Evolutionary conservation across 2,888 invertebrate species (phyloP).

Genomic region (Bedellia somnulentella): DNA sequence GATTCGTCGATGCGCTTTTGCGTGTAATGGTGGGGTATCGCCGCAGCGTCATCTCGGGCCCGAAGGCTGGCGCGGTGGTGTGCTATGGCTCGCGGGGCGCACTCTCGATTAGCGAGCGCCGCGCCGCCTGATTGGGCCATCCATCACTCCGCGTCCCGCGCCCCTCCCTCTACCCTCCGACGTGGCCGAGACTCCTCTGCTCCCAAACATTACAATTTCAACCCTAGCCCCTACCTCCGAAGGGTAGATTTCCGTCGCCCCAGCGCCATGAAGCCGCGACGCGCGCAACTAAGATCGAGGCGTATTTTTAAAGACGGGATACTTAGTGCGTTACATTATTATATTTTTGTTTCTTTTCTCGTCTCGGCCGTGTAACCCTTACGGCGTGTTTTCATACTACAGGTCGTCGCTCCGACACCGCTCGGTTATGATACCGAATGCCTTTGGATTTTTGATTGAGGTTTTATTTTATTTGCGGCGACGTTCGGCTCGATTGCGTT

Average conservation of each 20-base stretch:
- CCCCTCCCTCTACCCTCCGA: slow-evolving; percentile 32
- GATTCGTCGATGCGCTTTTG: slow-evolving; percentile 37
- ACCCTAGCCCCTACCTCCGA: too few relatives aligned
- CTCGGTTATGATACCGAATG: slow-evolving; percentile 51
- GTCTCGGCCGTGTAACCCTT: slow-evolving; percentile 44
- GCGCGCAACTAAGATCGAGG: slow-evolving; percentile 46
- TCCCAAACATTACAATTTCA: too few relatives aligned
- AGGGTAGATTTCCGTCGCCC: too few relatives aligned
- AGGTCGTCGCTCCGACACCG: slow-evolving; percentile 53
- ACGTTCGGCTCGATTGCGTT: slow-evolving; percentile 49
- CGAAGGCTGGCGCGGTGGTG: slow-evolving; percentile 14
- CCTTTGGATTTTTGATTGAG: slow-evolving; percentile 57
- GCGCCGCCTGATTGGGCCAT: slow-evolving; percentile 61
- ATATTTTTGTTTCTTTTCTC: slow-evolving; percentile 45
- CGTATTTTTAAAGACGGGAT: slow-evolving; percentile 55
- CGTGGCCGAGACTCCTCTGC: slow-evolving; percentile 21
- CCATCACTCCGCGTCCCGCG: slow-evolving; percentile 45
- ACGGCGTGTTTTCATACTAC: slow-evolving; percentile 40
- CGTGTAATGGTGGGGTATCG: slow-evolving; percentile 23
- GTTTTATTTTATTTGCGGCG: slow-evolving; percentile 52
- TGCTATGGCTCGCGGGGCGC: too few relatives aligned
- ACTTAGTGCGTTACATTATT: slow-evolving; percentile 59
- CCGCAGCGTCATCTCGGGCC: slow-evolving; percentile 14
- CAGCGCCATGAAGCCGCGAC: slow-evolving; percentile 40
- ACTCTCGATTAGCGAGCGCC: slow-evolving; percentile 55